Conservation (phyloP, 1,140 invertebrate species). For the Parasteatoda tepidariorum region DNA sequence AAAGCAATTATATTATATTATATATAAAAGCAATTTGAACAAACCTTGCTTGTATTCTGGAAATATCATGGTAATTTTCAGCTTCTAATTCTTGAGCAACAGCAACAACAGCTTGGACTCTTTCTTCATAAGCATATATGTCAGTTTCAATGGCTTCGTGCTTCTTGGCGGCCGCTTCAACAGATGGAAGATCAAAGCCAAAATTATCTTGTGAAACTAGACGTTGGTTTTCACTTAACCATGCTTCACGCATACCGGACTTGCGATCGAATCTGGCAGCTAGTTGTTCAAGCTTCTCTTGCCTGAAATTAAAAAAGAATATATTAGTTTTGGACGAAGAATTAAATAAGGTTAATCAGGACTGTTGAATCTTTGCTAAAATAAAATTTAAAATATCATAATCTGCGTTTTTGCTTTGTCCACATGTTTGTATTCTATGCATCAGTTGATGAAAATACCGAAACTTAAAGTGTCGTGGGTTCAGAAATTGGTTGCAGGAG, state of each 20-base stretch:
- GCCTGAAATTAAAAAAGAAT: constrained; percentile 66
- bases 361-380: too few species aligned
- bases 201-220: constrained; percentile 97
- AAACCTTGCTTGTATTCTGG: constrained; percentile 88
- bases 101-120: constrained; percentile 97
- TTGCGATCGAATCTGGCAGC: constrained; percentile 99
- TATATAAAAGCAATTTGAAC: too few species aligned
- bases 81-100: constrained; percentile 95
- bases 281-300: constrained; percentile 98
- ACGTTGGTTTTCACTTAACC: constrained; percentile 98
- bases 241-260: constrained; percentile 98
- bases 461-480: too few species aligned
- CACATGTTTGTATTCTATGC: too few species aligned
- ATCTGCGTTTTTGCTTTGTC: too few species aligned
- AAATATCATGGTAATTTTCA: constrained; percentile 98
- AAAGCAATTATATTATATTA: too few species aligned
- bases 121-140: constrained; percentile 98
- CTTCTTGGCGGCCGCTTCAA: constrained; percentile 98
- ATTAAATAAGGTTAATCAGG: not conserved
- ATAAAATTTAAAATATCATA: too few species aligned
- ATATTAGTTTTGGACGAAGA: too few species aligned
- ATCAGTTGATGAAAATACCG: too few species aligned
- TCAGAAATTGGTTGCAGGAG: too few species aligned
- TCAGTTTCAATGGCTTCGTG: constrained; percentile 99
- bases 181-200: constrained; percentile 95